Evolutionary conservation across 2,888 invertebrate species (phyloP), one percentile per base, ranked within the genome.

Genomic region (Brassicogethes aeneus): DNA sequence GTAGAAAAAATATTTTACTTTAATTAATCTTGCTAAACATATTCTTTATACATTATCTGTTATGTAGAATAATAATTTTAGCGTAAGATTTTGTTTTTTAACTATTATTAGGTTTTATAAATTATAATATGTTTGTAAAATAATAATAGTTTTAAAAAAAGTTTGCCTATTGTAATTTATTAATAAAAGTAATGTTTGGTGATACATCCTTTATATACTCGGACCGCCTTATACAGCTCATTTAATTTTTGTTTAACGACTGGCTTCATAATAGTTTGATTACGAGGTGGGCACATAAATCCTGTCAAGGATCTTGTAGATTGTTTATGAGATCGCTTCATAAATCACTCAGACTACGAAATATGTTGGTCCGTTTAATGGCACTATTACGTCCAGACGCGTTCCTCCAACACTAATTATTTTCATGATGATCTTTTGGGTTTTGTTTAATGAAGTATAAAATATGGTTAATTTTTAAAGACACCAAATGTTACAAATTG

Each of bases 241-340:
- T 23, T 23, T 23, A 23, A 23, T 23, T 23, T 23, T 23, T 23
- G 23, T 23, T 23, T 23, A 23, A 23, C 23, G 23, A 23, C 23
- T 23, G 10, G 23, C 10, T 23, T 10, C 23, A 23, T 23, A 23
- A 23, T 23, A 23, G 23, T 23, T 23, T 23, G 23, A 23, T 23
- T 23, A 23, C 23, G 23, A 7, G 23, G 23, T 23, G 23, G 23
- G 23, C 23, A 23, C 23, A 23, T 23, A 23, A 23, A 23, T 23
- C 23, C 23, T 10, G 23, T 23, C 23, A 10, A 23, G 5, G 23
- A 23, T 23, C 23, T 23, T 10, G 23, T 23, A 23, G 23, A 23
- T 23, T 7, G 5, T 23, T 23, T 23, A 5, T 23, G 23, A 23
- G 23, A 23, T 23, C 23, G 23, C 5, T 23, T 10, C 23, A 23